Conservation (phyloP, 2,113 vertebrate species). For the Onychostoma macrolepis region DNA sequence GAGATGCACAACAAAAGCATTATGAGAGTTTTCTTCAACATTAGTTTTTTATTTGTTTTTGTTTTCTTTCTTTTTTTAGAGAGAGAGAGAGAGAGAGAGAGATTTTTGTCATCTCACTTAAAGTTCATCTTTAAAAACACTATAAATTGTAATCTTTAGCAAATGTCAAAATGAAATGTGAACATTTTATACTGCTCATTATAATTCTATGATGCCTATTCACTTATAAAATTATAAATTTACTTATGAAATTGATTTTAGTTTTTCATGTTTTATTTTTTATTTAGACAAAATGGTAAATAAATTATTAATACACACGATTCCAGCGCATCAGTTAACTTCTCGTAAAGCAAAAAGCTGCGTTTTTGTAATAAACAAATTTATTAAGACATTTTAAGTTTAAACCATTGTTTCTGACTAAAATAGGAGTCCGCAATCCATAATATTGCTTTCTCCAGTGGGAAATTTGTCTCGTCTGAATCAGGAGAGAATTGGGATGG, state of each 20-base stretch:
- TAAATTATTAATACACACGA: background rate
- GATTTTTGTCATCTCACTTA: background rate
- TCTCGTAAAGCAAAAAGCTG: too few species aligned
- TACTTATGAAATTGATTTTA: background rate
- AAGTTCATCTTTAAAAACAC: background rate
- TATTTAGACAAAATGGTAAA: background rate
- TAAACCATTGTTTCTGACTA: background rate
- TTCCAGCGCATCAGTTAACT: background rate
- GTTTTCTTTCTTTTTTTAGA: too few species aligned
- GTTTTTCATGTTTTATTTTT: background rate
- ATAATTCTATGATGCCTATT: background rate
- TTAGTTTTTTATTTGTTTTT: background rate
- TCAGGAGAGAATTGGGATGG: too few species aligned
- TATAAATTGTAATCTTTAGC: background rate
- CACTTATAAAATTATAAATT: background rate
- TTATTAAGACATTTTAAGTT: too few species aligned
- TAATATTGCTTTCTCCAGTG: too few species aligned
- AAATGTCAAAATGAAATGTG: background rate
- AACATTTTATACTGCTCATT: background rate
- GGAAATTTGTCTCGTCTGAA: too few species aligned
- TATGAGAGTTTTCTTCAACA: background rate
- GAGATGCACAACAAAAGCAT: background rate
- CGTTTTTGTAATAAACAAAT: too few species aligned
- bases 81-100: too few species aligned
- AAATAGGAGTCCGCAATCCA: too few species aligned